Conservation (phyloP, 2,113 vertebrate species). For the Oryctolagus cuniculus region DNA sequence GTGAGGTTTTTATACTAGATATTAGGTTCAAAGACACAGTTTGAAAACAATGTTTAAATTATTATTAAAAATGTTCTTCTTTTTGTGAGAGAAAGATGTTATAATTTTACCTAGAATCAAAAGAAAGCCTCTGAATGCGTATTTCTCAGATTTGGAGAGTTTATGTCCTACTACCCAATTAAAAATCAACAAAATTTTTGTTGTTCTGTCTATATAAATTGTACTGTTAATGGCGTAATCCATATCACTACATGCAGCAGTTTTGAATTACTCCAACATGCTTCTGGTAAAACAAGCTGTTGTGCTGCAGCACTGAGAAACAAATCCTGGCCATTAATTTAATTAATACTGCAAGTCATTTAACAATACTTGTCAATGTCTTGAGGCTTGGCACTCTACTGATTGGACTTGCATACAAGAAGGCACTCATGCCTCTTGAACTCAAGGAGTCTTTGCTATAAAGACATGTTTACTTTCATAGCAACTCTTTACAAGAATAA, state of each 20-base stretch:
- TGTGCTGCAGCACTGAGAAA: slow-evolving; percentile 65
- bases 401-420: not conserved
- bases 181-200: not conserved
- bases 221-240: slow-evolving; percentile 52
- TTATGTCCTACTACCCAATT: not conserved
- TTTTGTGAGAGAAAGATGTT: not conserved
- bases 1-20: not conserved
- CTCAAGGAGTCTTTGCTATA: slow-evolving; percentile 23
- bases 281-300: slow-evolving; percentile 74
- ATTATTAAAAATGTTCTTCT: not conserved
- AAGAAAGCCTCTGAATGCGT: not conserved
- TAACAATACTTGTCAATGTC: slow-evolving; percentile 65
- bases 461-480: not conserved
- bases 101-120: slow-evolving; percentile 46
- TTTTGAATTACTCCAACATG: slow-evolving; percentile 61
- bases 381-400: slow-evolving; percentile 55
- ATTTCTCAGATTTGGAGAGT: not conserved
- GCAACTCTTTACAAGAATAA: slow-evolving; percentile 63
- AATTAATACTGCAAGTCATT: slow-evolving; percentile 79
- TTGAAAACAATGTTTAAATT: slow-evolving; percentile 25
- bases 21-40: not conserved
- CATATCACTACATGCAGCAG: slow-evolving; percentile 10
- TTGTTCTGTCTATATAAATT: slow-evolving; percentile 14
- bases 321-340: slow-evolving; percentile 73
- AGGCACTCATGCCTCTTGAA: not conserved